phyloP scores from a whole-genome alignment of 2,797 vertebrate genomes.

The Enteromius paludinosus region DNA sequence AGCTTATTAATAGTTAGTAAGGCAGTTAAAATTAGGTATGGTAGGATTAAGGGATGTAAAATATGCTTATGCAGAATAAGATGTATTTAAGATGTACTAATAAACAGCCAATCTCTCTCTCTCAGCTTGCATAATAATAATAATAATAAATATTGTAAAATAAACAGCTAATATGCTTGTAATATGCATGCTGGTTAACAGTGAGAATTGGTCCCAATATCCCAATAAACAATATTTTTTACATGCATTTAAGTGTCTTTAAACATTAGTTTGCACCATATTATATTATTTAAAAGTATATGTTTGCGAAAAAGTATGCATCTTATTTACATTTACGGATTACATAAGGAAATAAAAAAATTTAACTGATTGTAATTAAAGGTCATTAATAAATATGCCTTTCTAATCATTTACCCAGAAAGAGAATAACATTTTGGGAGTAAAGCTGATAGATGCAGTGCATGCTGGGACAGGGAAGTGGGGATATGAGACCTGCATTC shows the following conservation, averaged over 20 bases:
- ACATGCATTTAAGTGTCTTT: not conserved
- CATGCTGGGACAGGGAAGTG: not conserved
- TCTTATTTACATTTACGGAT: not conserved
- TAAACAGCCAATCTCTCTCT: not conserved
- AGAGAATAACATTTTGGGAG: not conserved
- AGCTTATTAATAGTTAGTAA: not conserved
- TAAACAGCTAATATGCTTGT: not conserved
- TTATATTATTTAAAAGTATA: not conserved
- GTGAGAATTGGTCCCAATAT: not conserved
- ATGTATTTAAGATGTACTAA: not conserved
- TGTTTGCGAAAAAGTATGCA: not conserved
- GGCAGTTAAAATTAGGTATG: not conserved
- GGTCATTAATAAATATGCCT: too few relatives aligned
- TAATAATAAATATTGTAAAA: not conserved
- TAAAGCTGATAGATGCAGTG: not conserved
- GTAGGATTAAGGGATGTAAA: not conserved
- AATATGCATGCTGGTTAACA: not conserved
- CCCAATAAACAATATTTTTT: not conserved
- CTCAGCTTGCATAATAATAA: not conserved
- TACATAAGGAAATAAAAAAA: not conserved
- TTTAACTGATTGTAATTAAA: not conserved
- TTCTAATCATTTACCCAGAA: not conserved
- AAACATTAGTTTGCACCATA: not conserved
- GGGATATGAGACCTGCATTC: slow-evolving; percentile 81
- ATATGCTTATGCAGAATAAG: not conserved